Conservation (phyloP, 37 sponge, comb jelly and placozoan genomes). For the Aphrocallistes beatrix region DNA sequence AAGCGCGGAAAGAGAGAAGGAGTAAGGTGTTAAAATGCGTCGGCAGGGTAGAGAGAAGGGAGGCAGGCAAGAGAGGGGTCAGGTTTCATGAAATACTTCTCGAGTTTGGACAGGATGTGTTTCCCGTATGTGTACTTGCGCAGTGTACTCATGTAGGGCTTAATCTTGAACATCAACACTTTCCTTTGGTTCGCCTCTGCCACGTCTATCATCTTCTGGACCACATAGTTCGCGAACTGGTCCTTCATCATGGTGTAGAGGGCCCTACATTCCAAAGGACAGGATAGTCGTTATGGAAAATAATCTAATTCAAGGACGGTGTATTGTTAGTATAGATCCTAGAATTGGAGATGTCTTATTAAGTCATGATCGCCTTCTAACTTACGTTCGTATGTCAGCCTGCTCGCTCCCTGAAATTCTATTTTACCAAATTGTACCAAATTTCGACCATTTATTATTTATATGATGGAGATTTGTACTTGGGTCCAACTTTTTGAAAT, state of each 20-base stretch:
- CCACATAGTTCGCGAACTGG: constrained; percentile 88
- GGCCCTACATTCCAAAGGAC: constrained; percentile 37
- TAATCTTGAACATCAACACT: constrained; percentile 56
- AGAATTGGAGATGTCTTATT: too few relatives aligned
- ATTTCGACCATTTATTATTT: too few relatives aligned
- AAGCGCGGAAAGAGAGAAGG: not conserved
- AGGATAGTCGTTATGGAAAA: not conserved
- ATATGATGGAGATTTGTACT: too few relatives aligned
- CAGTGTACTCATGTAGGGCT: constrained; percentile 48
- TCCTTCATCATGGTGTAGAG: constrained; percentile 83
- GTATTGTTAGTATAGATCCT: too few relatives aligned
- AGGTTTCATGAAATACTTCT: constrained; percentile 47
- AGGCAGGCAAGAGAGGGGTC: not conserved
- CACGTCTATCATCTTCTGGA: constrained; percentile 78
- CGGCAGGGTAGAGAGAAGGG: not conserved
- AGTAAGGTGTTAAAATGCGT: constrained; percentile 13
- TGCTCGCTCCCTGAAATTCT: too few relatives aligned
- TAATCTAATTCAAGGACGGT: too few relatives aligned
- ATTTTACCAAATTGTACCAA: too few relatives aligned
- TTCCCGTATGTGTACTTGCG: constrained; percentile 87
- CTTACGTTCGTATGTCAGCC: too few relatives aligned
- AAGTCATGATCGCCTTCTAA: too few relatives aligned
- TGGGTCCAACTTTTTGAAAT: too few relatives aligned
- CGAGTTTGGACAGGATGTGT: constrained; percentile 76
- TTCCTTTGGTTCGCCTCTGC: constrained; percentile 70